Evolutionary conservation across 92 coral and sea anemone species (phyloP).

Genomic region (Porites lobata): DNA sequence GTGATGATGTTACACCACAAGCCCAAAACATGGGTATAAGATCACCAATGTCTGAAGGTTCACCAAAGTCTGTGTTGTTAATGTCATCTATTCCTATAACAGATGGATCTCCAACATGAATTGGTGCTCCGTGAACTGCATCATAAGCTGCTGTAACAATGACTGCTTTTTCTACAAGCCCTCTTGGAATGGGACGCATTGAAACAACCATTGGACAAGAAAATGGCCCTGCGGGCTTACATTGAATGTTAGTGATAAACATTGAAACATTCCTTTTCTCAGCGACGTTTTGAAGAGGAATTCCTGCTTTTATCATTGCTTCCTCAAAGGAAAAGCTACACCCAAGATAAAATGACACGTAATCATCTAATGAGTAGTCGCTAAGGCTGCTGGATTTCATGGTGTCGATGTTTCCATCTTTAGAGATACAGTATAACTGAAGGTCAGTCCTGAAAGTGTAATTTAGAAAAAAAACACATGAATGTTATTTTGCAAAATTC

Average conservation of each 20-base stretch:
- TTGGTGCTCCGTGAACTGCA: constrained; percentile 95
- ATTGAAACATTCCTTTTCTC: constrained; percentile 80
- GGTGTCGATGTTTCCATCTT: constrained; percentile 54
- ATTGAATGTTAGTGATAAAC: constrained; percentile 79
- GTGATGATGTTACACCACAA: constrained; percentile 79
- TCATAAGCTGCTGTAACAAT: constrained; percentile 82
- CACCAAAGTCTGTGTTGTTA: constrained; percentile 64
- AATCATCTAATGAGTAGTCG: constrained; percentile 74
- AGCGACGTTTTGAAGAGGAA: constrained; percentile 58
- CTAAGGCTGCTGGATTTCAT: constrained; percentile 49
- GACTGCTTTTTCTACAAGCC: constrained; percentile 78
- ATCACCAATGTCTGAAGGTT: constrained; percentile 57
- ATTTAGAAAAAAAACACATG: constrained; percentile 6
- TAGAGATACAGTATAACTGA: constrained; percentile 36
- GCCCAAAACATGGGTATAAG: constrained; percentile 92
- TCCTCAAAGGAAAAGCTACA: constrained; percentile 97
- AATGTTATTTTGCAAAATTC: background rate
- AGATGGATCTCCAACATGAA: constrained; percentile 94
- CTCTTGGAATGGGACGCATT: constrained; percentile 84
- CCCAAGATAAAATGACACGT: constrained; percentile 92
- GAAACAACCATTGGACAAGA: constrained; percentile 87
- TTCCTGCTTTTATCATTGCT: constrained; percentile 76
- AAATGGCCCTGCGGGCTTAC: constrained; percentile 81
- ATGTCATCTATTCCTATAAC: constrained; percentile 78
- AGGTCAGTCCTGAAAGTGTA: constrained; percentile 50